A percentile compares a stretch with the other conserved stretches of the same genome.
phyloP scores from a whole-genome alignment of 2,888 invertebrate species.

The Nemoura dubitans region DNA sequence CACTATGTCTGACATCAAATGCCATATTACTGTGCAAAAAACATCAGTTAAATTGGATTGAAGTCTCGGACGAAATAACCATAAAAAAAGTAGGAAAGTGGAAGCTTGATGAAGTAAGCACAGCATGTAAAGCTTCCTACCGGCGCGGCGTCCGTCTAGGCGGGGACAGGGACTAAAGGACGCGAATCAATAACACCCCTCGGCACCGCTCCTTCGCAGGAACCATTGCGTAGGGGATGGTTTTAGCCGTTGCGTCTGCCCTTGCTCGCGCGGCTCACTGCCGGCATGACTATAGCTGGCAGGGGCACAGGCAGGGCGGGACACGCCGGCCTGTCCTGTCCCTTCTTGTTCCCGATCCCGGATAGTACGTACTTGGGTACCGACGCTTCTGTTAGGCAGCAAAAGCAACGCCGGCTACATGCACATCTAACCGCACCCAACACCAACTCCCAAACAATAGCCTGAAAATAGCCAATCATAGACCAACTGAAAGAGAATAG shows the following conservation, averaged over 20 bases:
- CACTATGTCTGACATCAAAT: background rate
- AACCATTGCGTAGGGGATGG: conserved; percentile 12
- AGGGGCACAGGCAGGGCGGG: background rate
- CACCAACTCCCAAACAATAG: background rate
- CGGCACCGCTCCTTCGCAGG: background rate
- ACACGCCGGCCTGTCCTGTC: no score
- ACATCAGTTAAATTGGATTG: background rate
- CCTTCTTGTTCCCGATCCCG: no score
- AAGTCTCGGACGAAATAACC: background rate
- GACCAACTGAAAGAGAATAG: background rate
- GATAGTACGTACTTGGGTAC: no score
- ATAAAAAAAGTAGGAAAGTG: background rate
- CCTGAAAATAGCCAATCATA: background rate
- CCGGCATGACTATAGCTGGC: no score
- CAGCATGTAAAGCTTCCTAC: background rate
- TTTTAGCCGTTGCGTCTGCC: conserved; percentile 1
- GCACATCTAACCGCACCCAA: background rate
- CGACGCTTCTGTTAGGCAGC: no score
- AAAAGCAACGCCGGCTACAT: no score
- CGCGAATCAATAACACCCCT: conserved; percentile 12
- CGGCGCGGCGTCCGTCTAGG: background rate
- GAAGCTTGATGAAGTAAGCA: background rate
- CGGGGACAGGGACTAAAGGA: background rate
- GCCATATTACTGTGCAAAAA: background rate
- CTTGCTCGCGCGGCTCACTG: background rate